Base-by-base conservation (phyloP, 1,140 invertebrate genomes). In the Pseudobourletiella spinata region DNA sequence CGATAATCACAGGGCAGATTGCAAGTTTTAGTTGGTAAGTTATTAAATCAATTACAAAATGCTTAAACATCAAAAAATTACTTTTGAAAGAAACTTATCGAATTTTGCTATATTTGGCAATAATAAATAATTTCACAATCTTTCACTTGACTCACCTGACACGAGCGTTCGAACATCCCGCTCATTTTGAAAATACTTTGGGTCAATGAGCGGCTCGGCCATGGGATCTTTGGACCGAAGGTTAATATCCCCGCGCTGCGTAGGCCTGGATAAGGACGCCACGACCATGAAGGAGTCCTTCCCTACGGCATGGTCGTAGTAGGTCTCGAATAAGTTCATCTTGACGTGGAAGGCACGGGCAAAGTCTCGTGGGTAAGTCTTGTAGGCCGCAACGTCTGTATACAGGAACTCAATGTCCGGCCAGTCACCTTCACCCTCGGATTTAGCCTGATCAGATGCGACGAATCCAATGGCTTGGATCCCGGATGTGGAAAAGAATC, bases 161-260 rank as follows among this genome's bases (percentile, higher is more conserved):
- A n/a, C n/a, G n/a, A n/a, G n/a, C n/a, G n/a, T n/a, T n/a, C n/a
- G 39, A n/a, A n/a, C n/a, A n/a, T n/a, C n/a, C n/a, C n/a, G n/a
- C n/a, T n/a, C n/a, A n/a, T n/a, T n/a, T n/a, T 65, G 60, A 14
- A 68, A 44, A 51, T 68, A 68, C 15, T 63, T 65, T 22, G 67
- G 67, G 51, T 68, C 63, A 26, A 68, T 46, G 3, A 61, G 11
- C 8, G 61, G 52, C 1, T 25, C 25, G 22, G 18, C 51, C 20
- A 63, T 25, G 22, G 67, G 67, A 50, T 65, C 46, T 1, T 43
- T 57, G 26, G n/a, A 39, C 14, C 54, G 32, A 20, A 66, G 56
- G 8, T n/a, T 26, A 30, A 61, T 61, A 55, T 61, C 51, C n/a
- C 59, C 59, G 20, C 59, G 32, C 1, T 50, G 48, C 2, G 43